Base-by-base conservation (phyloP, 2,797 vertebrate genomes). In the Sebastes vulpes region DNA sequence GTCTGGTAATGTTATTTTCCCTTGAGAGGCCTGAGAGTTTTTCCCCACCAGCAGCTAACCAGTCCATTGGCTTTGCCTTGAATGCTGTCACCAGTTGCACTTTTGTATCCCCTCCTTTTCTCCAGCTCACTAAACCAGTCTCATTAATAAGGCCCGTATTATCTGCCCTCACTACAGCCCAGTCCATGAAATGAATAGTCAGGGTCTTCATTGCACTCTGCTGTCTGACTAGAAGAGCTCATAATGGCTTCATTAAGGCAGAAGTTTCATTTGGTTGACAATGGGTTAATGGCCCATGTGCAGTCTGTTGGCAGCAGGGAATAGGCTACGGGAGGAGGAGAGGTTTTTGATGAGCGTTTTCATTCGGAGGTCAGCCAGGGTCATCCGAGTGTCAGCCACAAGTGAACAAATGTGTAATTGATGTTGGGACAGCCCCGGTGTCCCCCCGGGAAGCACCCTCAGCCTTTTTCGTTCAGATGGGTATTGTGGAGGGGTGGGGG, bases 181-280 rank as follows among this genome's bases (percentile, higher is more conserved):
- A 85, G 95, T 95, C 97, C 97, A 95, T 97, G 96, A 97, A 97
- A 89, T 89, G 92, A 95, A 94, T 85, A 90, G 94, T 95, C 94
- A 35, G 96, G 95, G 94, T 96, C 95, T 96, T 96, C 94, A 95
- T 95, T 91, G 91, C 91, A 90, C 93, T 95, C 93, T 92, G 90
- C 94, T 83, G 93, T 95, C 93, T 93, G 93, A 95, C 88, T 90
- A 87, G 88, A 91, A 93, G 93, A 90, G 94, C 96, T 96, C 95
- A 96, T 97, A 96, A 96, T 96, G 96, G 96, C 95, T 97, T 96
- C 95, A 97, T 97, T 96, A 92, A 97, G 95, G 95, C 95, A 95
- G 95, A 95, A 94, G 94, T 95, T 96, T 92, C 81, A 96, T 96
- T 96, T 96, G 95, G 92, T 95, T 96, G 92, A 96, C 96, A 97